phyloP scores from a whole-genome alignment of 2,888 invertebrate species.

The Ectemnius lituratus region DNA sequence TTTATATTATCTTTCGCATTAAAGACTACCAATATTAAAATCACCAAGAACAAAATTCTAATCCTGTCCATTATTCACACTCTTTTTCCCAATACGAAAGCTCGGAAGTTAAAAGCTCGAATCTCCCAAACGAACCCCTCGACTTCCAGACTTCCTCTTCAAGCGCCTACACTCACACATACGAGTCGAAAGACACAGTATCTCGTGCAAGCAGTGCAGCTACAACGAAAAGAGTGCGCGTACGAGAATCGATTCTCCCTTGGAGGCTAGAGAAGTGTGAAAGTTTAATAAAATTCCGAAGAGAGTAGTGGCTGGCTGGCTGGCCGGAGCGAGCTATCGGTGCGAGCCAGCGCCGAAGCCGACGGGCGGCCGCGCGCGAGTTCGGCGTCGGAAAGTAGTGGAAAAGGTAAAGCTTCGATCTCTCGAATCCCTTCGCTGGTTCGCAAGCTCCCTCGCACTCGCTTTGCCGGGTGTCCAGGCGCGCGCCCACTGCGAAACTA shows the following conservation, averaged over 20 bases:
- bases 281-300: constrained; percentile 58
- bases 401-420: constrained; percentile 11
- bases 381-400: constrained; percentile 14
- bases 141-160: no score
- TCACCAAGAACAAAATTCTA: no score
- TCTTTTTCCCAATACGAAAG: no score
- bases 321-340: background rate
- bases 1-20: no score
- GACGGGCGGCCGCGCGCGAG: background rate
- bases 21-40: no score
- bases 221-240: constrained; percentile 12
- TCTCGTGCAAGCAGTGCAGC: background rate
- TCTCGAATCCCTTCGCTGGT: background rate
- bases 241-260: constrained; percentile 50
- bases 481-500: background rate
- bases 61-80: no score
- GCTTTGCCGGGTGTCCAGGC: background rate
- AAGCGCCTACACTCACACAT: no score
- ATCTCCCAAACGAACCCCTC: no score
- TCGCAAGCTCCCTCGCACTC: no score
- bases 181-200: background rate
- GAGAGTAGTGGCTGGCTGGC: background rate
- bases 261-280: constrained; percentile 37
- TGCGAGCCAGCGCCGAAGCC: no score
- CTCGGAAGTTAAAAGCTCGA: no score